Percentiles rank a stretch among this genome's conserved stretches.
Conservation (phyloP, 2,888 invertebrate genomes). For the Rhorus exstirpatorius region DNA sequence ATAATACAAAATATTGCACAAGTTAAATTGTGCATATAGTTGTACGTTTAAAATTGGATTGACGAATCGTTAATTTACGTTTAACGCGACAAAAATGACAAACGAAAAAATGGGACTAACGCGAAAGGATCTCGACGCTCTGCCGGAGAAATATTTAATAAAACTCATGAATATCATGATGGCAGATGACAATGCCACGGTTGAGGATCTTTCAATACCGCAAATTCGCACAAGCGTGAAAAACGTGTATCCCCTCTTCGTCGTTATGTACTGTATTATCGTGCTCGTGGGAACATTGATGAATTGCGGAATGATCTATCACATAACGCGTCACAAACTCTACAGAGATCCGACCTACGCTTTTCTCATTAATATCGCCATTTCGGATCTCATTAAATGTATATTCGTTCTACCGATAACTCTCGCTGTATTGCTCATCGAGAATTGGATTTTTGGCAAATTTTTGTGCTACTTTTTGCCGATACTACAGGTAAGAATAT, state of each 20-base stretch:
- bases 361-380: constrained; percentile 89
- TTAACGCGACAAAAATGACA: background rate
- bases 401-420: constrained; percentile 90
- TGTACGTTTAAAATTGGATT: too few species aligned
- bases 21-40: too few species aligned
- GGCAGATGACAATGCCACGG: constrained; percentile 84
- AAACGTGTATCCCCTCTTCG: constrained; percentile 88
- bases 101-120: constrained; percentile 36
- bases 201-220: constrained; percentile 88
- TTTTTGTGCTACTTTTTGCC: constrained; percentile 91
- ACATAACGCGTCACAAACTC: constrained; percentile 87
- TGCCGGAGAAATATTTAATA: constrained; percentile 74
- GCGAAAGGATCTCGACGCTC: constrained; percentile 47
- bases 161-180: constrained; percentile 83
- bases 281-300: constrained; percentile 87
- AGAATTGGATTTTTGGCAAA: constrained; percentile 92
- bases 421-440: constrained; percentile 89
- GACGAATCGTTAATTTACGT: too few species aligned
- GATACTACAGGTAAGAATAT: constrained; percentile 90
- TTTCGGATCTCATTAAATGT: constrained; percentile 90
- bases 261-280: constrained; percentile 89
- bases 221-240: constrained; percentile 88
- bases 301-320: constrained; percentile 88
- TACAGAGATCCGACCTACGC: constrained; percentile 89
- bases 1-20: too few species aligned